Evolutionary conservation across 35 echinoderm and acorn worm species (phyloP).

Genomic region (Strongylocentrotus purpuratus): DNA sequence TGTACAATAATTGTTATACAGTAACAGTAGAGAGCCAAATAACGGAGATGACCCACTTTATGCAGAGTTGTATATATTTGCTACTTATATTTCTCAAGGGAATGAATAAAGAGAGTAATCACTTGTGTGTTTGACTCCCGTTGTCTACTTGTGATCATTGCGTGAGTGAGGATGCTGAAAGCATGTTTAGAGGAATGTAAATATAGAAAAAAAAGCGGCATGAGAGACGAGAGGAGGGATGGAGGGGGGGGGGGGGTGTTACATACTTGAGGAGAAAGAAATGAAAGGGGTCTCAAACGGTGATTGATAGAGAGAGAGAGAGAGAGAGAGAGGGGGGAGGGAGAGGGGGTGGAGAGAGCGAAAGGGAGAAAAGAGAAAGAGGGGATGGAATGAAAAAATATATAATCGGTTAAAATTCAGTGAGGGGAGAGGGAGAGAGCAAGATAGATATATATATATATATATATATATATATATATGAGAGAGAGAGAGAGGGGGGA

Average conservation of each 20-base stretch:
- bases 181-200: background rate
- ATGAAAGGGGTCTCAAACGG: background rate
- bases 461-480: no score
- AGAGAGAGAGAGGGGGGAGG: background rate
- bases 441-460: no score
- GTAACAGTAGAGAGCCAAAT: background rate
- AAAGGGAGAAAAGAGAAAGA: background rate
- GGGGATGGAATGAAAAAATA: background rate
- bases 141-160: background rate
- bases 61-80: constrained; percentile 46
- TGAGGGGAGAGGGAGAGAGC: background rate
- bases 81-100: constrained; percentile 36
- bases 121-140: background rate
- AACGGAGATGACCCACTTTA: background rate
- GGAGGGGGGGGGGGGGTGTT: no score
- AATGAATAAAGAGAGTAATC: constrained; percentile 38
- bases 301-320: no score
- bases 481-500: no score
- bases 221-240: no score
- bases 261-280: background rate
- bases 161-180: background rate
- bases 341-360: background rate
- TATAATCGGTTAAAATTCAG: background rate
- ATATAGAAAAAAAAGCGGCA: background rate
- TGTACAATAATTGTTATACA: background rate